Percentiles rank a stretch among this genome's conserved stretches.
Conservation (phyloP, 2,888 invertebrate species). For the Corbicula japonica region DNA sequence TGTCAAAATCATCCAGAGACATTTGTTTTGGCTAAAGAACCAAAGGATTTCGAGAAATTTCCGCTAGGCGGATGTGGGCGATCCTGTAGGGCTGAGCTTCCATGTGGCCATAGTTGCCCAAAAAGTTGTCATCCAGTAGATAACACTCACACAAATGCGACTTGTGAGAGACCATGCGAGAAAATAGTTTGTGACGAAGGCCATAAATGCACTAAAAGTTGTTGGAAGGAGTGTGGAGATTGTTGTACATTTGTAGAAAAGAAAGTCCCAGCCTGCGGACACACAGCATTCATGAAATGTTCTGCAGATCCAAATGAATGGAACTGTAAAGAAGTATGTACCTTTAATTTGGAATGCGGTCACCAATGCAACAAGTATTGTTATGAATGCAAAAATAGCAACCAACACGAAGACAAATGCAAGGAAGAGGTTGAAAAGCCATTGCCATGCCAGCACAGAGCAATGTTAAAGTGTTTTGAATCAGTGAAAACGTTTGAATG, state of each 20-base stretch:
- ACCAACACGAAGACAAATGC: conserved; percentile 49
- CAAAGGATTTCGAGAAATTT: conserved; percentile 70
- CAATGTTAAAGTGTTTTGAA: conserved; percentile 86
- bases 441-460: conserved; percentile 68
- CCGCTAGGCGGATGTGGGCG: conserved; percentile 76
- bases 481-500: conserved; percentile 85
- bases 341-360: conserved; percentile 87
- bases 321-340: conserved; percentile 76
- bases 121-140: conserved; percentile 85
- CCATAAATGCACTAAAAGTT: conserved; percentile 85
- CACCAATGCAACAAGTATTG: conserved; percentile 74
- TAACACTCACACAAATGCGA: conserved; percentile 87
- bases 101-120: conserved; percentile 66
- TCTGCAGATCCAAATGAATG: conserved; percentile 61
- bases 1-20: conserved; percentile 79
- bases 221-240: conserved; percentile 87
- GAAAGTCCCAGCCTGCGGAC: conserved; percentile 78
- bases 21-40: conserved; percentile 35
- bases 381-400: conserved; percentile 82
- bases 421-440: conserved; percentile 32
- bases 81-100: conserved; percentile 67
- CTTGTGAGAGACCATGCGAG: conserved; percentile 76
- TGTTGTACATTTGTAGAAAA: conserved; percentile 74
- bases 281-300: conserved; percentile 77
- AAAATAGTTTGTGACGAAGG: conserved; percentile 85